Evolutionary conservation across 2,113 vertebrate species (phyloP), one percentile per base, ranked within the genome.

Genomic region (Pseudopipra pipra): DNA sequence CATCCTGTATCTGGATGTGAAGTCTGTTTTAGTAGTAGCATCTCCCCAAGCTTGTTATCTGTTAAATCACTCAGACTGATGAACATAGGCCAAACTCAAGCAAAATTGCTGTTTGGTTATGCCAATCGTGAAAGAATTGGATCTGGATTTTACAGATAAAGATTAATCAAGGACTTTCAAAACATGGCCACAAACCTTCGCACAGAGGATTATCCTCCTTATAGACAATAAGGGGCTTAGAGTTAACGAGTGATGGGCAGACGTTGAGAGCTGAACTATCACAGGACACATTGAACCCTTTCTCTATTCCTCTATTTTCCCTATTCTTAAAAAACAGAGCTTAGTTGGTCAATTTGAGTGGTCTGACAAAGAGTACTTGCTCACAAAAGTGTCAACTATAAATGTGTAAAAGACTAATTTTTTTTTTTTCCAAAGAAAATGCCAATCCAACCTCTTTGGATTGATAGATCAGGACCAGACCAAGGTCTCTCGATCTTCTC

Each of bases 121-220:
- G 21, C 4, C 25, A 66, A 0, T 70, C 3, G 0, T 19, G 24
- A 58, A 78, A 54, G 47, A 82, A 80, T 54, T 2, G 2, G 7
- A 46, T 85, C 39, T 93, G 11, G 1, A 30, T 30, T 37, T 79
- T 72, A 25, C 35, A 72, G 47, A 55, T 55, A 12, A 31, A 82
- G 44, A 87, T 58, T 75, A 83, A 59, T 74, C 27, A 52, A 39
- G 61, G 74, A 37, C 31, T 94, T 87, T 18, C 1, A 70, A 89
- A 91, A 52, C 37, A 24, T 4, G 31, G 61, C 56, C 78, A 49
- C 91, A 85, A 91, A 61, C 47, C 31, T 77, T 66, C 39, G 68
- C 2, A 7, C 20, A 41, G 18, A 46, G n/a, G 77, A 95, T 92
- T 79, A 94, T 75, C 54, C 8, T 70, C 33, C 18, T 90, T 77